A percentile compares a stretch with the other conserved stretches of the same genome.
Evolutionary conservation across 2,888 invertebrate species (phyloP).

Genomic region (Cephalotes varians): DNA sequence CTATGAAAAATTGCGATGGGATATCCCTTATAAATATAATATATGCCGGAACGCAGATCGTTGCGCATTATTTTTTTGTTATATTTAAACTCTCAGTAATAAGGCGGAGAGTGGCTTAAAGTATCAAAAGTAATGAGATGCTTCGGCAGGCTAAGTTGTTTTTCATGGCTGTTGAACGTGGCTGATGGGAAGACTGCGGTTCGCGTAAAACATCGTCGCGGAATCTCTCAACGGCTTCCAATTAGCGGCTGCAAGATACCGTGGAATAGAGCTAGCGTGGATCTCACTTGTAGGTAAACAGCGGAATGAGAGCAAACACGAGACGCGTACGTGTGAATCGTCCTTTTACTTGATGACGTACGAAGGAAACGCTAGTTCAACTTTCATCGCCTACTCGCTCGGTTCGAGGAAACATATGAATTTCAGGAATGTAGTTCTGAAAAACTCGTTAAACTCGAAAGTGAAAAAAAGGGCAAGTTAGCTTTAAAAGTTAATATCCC

Average conservation of each 20-base stretch:
- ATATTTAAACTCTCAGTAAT: slow-evolving; percentile 9
- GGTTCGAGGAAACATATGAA: slow-evolving; percentile 23
- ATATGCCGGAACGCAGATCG: not conserved
- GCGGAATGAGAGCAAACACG: not conserved
- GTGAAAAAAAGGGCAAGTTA: not conserved
- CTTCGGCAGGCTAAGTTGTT: not conserved
- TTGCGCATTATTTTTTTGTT: not conserved
- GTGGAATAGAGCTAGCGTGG: not conserved
- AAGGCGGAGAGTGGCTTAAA: slow-evolving; percentile 5
- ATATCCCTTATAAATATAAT: not conserved
- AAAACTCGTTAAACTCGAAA: slow-evolving; percentile 43
- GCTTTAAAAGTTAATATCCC: slow-evolving; percentile 33
- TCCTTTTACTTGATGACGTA: not conserved
- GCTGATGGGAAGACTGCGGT: not conserved
- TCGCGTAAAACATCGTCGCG: not conserved
- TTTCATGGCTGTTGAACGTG: slow-evolving; percentile 13
- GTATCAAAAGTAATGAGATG: slow-evolving; percentile 6
- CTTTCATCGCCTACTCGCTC: not conserved
- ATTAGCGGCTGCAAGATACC: slow-evolving; percentile 15
- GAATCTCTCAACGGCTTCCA: slow-evolving; percentile 1
- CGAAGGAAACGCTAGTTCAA: not conserved
- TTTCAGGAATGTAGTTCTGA: slow-evolving; percentile 26
- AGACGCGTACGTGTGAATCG: not conserved
- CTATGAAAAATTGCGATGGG: not conserved
- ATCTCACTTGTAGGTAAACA: slow-evolving; percentile 1